Evolutionary conservation across 2,113 vertebrate genomes (phyloP), one percentile per base, ranked within the genome.

Genomic region (Alligator sinensis): DNA sequence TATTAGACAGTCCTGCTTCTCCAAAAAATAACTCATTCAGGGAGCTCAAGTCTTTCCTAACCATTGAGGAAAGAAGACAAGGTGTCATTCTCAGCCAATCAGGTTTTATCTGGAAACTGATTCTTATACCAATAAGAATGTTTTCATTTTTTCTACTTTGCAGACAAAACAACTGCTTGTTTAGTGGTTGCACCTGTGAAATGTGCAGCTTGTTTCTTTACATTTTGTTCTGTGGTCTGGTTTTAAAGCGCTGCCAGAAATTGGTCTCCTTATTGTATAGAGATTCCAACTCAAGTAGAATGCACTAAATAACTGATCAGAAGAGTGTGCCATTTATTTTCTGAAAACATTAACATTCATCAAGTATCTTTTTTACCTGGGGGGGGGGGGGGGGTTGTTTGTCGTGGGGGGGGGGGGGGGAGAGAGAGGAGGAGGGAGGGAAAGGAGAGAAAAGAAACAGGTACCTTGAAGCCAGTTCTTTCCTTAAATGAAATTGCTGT

Each of bases 391-490:
- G 34, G 34, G 34, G 34, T n/a, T n/a, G n/a, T n/a, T n/a, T n/a
- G n/a, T n/a, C n/a, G n/a, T n/a, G 34, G 34, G 34, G 34, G 34
- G 34, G 34, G 34, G 34, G 34, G 34, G 34, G 34, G 34, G 34
- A 34, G n/a, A n/a, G n/a, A n/a, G n/a, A n/a, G n/a, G n/a, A n/a
- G n/a, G n/a, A 34, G 34, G 34, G 34, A 34, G 38, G 66, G 82
- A 19, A 38, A 55, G 59, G 28, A 13, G 16, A 19, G 34, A 25
- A 30, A 12, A 25, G 19, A 82, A 58, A 5, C n/a, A 21, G 8
- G 5, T 63, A 99, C 99, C 99, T 99, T 97, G 97, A 97, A 80
- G 98, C 98, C 75, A 99, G 97, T 14, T 97, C 96, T 89, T 94
- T 98, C 80, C 82, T 96, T 18, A 98, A 96, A 94, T 98, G 97